Conservation (phyloP, 2,888 invertebrate genomes). For the Tridacna crocea region DNA sequence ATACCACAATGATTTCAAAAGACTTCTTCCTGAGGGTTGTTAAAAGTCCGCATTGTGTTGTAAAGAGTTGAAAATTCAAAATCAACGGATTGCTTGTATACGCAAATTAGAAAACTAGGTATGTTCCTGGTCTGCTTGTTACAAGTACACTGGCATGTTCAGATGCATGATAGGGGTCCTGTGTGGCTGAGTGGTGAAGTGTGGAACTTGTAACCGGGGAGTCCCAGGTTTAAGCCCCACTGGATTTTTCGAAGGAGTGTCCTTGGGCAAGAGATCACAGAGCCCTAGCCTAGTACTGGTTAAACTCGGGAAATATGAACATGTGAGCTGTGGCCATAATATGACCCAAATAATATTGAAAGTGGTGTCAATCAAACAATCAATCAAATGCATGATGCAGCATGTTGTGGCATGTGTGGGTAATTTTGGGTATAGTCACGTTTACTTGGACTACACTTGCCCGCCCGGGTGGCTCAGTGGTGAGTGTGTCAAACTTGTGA, state of each 20-base stretch:
- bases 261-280: no score
- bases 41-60: no score
- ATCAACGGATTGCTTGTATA: neutral
- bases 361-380: neutral
- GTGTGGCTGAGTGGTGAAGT: no score
- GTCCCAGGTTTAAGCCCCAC: no score
- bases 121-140: neutral
- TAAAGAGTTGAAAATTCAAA: no score
- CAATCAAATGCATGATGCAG: neutral
- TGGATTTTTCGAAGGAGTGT: neutral
- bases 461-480: no score
- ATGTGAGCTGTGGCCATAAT: neutral
- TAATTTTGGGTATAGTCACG: neutral
- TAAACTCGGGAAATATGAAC: neutral
- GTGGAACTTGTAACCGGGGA: no score
- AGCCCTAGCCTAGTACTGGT: neutral
- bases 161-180: no score
- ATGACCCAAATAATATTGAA: neutral
- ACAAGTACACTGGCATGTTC: neutral
- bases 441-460: no score
- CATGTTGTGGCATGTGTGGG: neutral
- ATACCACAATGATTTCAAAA: neutral
- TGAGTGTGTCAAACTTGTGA: no score
- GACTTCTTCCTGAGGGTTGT: no score
- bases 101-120: neutral